A percentile compares a stretch with the other conserved stretches of the same genome.
These are phyloP conservation scores for Dryobota labecula DNA, from an alignment of 2,888 invertebrate genomes.

Conservation along the genomic window DNA sequence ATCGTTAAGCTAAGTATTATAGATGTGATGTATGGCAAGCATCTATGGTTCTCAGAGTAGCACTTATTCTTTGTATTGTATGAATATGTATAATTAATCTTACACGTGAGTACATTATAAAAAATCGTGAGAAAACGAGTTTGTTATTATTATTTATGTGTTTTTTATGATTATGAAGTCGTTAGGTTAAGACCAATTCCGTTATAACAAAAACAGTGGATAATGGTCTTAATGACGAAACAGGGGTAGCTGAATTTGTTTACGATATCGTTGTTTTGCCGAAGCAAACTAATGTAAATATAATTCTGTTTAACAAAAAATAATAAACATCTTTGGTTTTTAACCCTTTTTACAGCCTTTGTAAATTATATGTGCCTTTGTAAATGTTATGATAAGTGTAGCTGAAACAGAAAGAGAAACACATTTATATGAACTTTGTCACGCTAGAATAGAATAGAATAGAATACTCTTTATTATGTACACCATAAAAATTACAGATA, in stretches of 20 bases:
- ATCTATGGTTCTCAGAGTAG: slow-evolving; percentile 31
- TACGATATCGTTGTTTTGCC: neutral
- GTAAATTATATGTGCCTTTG: neutral
- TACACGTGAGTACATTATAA: slow-evolving; percentile 49
- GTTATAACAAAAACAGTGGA: slow-evolving; percentile 30
- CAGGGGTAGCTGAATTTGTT: slow-evolving; percentile 14
- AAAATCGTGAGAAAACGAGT: slow-evolving; percentile 47
- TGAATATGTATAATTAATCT: slow-evolving; percentile 52
- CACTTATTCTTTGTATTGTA: slow-evolving; percentile 51
- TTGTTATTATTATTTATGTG: slow-evolving; percentile 21
- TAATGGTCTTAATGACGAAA: slow-evolving; percentile 18
- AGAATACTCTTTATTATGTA: too few relatives aligned
- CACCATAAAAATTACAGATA: too few relatives aligned
- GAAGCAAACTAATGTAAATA: slow-evolving; percentile 15
- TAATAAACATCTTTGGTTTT: neutral
- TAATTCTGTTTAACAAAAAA: slow-evolving; percentile 12
- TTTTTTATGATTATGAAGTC: slow-evolving; percentile 41
- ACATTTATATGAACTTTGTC: too few relatives aligned
- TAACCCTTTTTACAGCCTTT: neutral
- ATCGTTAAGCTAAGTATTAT: slow-evolving; percentile 27
- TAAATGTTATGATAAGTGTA: too few relatives aligned
- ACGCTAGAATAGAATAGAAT: too few relatives aligned
- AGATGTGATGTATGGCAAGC: slow-evolving; percentile 27
- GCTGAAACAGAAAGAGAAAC: too few relatives aligned
- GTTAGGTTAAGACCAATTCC: slow-evolving; percentile 41